Evolutionary conservation across 1,140 invertebrate species (phyloP).

Genomic region (Tachypleus tridentatus): DNA sequence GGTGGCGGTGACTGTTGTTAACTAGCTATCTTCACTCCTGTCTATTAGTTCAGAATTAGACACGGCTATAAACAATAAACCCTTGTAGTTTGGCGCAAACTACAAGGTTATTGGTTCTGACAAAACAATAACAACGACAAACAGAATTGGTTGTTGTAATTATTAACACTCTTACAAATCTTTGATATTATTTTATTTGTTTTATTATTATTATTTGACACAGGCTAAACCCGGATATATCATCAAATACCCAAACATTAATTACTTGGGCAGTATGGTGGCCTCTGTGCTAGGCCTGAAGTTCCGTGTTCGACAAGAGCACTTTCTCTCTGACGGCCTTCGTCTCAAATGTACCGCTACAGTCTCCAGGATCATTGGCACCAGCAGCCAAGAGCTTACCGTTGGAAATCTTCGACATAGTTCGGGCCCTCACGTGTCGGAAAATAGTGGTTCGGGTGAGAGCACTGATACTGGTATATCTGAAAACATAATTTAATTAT

Average conservation of each 20-base stretch:
- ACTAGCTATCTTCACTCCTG: no score
- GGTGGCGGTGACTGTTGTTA: no score
- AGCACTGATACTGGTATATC: no score
- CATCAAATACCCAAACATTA: neutral
- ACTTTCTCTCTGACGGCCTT: neutral
- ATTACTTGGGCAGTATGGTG: neutral
- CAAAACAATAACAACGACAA: no score
- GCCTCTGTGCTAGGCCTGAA: neutral
- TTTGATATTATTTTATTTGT: no score
- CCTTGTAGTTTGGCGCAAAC: no score
- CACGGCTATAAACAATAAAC: no score
- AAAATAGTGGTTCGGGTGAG: neutral
- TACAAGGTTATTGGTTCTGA: no score
- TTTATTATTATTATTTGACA: neutral
- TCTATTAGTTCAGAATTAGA: no score
- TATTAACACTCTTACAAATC: no score
- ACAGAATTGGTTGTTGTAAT: no score
- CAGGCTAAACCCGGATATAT: neutral
- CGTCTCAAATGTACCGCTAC: neutral
- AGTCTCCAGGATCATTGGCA: neutral
- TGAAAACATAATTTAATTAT: no score
- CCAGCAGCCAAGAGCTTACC: neutral
- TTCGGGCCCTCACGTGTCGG: neutral
- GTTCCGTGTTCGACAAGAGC: neutral
- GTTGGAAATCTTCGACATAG: neutral